phyloP scores from a whole-genome alignment of 2,797 vertebrate genomes.

The Picus viridis region DNA sequence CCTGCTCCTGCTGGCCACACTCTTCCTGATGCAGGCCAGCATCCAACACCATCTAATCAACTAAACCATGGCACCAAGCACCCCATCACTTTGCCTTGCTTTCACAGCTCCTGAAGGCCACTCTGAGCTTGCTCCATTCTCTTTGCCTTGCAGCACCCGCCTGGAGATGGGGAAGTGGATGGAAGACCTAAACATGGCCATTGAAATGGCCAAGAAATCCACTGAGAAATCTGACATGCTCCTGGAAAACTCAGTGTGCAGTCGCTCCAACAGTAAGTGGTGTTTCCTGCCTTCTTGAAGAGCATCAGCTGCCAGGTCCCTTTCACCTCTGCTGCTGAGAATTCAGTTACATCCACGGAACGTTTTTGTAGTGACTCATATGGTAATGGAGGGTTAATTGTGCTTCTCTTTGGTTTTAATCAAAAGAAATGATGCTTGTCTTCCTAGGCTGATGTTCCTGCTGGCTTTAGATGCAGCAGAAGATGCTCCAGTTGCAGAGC shows the following conservation, averaged over 20 bases:
- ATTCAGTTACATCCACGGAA: background rate
- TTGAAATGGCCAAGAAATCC: constrained; percentile 88
- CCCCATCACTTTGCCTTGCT: background rate
- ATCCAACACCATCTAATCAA: too few relatives aligned
- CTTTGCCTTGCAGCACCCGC: constrained; percentile 82
- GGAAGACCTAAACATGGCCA: constrained; percentile 90
- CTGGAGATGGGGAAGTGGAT: constrained; percentile 97
- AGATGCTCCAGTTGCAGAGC: background rate
- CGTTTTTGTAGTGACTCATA: background rate
- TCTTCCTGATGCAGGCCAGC: too few relatives aligned
- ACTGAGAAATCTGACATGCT: constrained; percentile 80
- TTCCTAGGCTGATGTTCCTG: background rate
- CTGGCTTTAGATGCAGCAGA: background rate
- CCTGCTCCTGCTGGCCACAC: too few relatives aligned
- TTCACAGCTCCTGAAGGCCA: too few relatives aligned
- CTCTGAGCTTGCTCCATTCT: too few relatives aligned
- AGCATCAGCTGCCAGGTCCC: background rate
- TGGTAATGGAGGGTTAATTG: background rate
- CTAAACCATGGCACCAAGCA: too few relatives aligned
- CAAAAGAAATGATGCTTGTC: background rate
- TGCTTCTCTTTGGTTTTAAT: background rate
- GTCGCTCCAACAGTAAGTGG: constrained; percentile 86
- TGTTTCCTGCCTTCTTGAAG: background rate
- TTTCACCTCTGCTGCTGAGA: background rate
- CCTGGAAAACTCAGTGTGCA: constrained; percentile 76